Evolutionary conservation across 2,888 invertebrate genomes (phyloP), one percentile per base, ranked within the genome.

Genomic region (Ligdia adustata): DNA sequence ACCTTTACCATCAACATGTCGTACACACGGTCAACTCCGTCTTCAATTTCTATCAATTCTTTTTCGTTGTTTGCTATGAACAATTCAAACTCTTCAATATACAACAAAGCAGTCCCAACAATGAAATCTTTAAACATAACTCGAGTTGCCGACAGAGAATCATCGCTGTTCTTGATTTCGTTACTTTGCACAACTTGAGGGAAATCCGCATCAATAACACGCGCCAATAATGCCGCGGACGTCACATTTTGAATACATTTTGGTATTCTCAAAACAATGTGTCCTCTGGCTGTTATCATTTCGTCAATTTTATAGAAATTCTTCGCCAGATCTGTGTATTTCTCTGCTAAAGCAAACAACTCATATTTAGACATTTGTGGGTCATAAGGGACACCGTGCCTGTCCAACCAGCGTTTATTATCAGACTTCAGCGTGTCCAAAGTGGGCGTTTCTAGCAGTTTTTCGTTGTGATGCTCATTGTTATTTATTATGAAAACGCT

Each of bases 381-480:
- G 1, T 59, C 47, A 38, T 55, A 64, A 0, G 71, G 62, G 0
- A 78, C 48, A 0, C 61, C 39, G 12, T 71, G 49, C 0, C 32
- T 22, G 0, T 71, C 41, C 1, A 78, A 46, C 76, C 76, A 79
- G 0, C 52, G 28, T 0, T 55, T 59, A 51, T 69, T 69, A 3
- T 70, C 55, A 0, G 4, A 2, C 14, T 54, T 63, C 2, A 31
- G 20, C 18, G 62, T 64, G 14, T 60, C 37, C 0, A 55, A 16
- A 0, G 56, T 62, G 0, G 66, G 69, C 4, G 50, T 20, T 32
- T 60, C 53, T 1, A 43, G 3, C 1, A 55, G 0, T 20, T 52
- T 48, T 2, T 51, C 22, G 7, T 45, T 47, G 28, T 60, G 61
- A 15, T 68, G 59, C 2, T 56, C 42, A 0, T 32, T 12, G 7